Conservation (phyloP, 2,797 vertebrate genomes). For the Parambassis ranga region DNA sequence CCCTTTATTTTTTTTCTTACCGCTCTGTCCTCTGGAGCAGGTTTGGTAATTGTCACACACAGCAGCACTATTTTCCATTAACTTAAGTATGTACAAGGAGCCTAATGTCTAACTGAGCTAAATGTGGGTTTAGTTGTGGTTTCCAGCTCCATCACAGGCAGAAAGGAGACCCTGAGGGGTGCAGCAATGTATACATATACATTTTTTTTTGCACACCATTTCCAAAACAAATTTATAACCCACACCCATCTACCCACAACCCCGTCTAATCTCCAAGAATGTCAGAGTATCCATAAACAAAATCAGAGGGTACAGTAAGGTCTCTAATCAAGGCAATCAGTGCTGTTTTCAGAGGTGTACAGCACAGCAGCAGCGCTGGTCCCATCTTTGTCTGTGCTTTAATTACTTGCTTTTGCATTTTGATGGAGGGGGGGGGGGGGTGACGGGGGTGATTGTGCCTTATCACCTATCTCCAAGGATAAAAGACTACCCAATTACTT, state of each 20-base stretch:
- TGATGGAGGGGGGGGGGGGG: slow-evolving; percentile 93
- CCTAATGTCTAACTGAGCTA: slow-evolving; percentile 53
- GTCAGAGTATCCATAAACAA: slow-evolving; percentile 88
- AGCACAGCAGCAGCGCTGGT: slow-evolving; percentile 89
- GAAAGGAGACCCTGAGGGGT: background rate
- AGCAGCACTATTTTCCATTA: slow-evolving; percentile 62
- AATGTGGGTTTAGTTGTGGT: slow-evolving; percentile 49
- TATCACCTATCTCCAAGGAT: slow-evolving; percentile 93
- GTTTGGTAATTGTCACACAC: slow-evolving; percentile 64
- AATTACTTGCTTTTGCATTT: slow-evolving; percentile 99
- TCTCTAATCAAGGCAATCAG: slow-evolving; percentile 99
- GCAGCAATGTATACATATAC: background rate
- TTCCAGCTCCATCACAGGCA: slow-evolving; percentile 30
- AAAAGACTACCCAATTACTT: slow-evolving; percentile 99
- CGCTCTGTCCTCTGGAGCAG: slow-evolving; percentile 36
- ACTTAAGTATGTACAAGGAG: slow-evolving; percentile 61
- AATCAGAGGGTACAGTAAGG: slow-evolving; percentile 94
- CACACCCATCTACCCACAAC: slow-evolving; percentile 28
- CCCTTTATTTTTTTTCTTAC: slow-evolving; percentile 48
- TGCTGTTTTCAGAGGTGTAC: slow-evolving; percentile 97
- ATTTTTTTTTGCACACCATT: slow-evolving; percentile 6
- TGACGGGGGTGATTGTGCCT: slow-evolving; percentile 96
- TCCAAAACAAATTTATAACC: slow-evolving; percentile 25
- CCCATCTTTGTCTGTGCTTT: slow-evolving; percentile 97
- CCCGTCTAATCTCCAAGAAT: slow-evolving; percentile 48